phyloP scores from a whole-genome alignment of 2,113 vertebrate species.

The Alethe diademata region DNA sequence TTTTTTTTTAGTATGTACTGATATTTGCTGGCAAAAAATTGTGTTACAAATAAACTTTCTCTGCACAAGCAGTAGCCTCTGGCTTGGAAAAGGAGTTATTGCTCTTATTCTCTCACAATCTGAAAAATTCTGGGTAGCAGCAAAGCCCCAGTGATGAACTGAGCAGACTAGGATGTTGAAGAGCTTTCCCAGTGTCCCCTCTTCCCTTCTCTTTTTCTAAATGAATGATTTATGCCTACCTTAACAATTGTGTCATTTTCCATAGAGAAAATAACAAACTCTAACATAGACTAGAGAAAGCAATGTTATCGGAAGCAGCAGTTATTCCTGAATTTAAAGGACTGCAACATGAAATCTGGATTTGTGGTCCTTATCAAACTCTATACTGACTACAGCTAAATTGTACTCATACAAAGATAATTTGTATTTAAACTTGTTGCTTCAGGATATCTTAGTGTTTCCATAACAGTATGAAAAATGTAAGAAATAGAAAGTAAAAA shows the following conservation, averaged over 20 bases:
- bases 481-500: not conserved
- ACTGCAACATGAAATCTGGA: not conserved
- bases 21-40: not conserved
- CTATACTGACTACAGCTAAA: not conserved
- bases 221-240: not conserved
- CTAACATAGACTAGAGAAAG: not conserved
- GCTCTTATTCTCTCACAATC: not conserved
- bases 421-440: not conserved
- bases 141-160: not conserved
- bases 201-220: not conserved
- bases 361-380: not conserved
- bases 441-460: not conserved
- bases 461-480: fast-evolving
- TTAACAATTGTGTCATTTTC: not conserved
- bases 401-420: not conserved
- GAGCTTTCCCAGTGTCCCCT: not conserved
- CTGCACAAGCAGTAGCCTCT: not conserved
- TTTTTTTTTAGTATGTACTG: not conserved
- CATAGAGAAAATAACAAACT: not conserved
- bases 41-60: not conserved
- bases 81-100: not conserved
- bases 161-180: not conserved
- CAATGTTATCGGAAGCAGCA: not conserved
- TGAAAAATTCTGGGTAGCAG: not conserved
- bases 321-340: not conserved